Base-by-base conservation (phyloP, 2,113 vertebrate genomes). In the Carollia perspicillata region DNA sequence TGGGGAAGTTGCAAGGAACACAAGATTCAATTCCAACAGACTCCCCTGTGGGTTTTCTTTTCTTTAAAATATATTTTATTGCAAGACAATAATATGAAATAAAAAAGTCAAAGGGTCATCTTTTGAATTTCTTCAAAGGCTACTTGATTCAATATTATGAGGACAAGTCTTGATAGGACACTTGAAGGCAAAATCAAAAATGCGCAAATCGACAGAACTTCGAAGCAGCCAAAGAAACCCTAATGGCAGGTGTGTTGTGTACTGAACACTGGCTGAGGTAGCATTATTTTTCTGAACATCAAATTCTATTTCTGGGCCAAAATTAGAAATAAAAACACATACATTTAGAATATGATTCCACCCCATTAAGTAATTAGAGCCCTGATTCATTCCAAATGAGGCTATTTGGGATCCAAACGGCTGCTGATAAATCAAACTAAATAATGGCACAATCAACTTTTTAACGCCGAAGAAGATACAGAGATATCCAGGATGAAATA, bases 31-130 rank as follows among this genome's bases (percentile, higher is more conserved):
- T 95, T 91, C 95, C 74, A 37, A 65, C 35, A 40, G 71, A 72
- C 63, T 85, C 23, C 47, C 69, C 66, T 12, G 0, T 33, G 81
- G 20, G 22, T 35, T 88, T 89, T 81, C 85, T 78, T 95, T 97
- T 79, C 65, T 89, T 37, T 84, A 75, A 90, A 92, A 95, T 75
- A 90, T 65, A 44, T n/a, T 90, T 84, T 60, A 88, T 75, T 93
- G 78, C 30, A 95, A 88, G 55, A 58, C 23, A 85, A 93, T 95
- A 93, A 83, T 47, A 86, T 69, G 78, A 90, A 91, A 74, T 65
- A 33, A 90, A 90, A 68, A 96, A 72, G 44, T 65, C 72, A 89
- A 85, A 49, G 10, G 26, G 51, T 89, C 65, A 55, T 83, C 47
- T 83, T 96, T 69, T 94, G 55, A 85, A 93, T 87, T 78, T 74